Conservation (phyloP, 1,140 invertebrate species). For the roundworm (Caenorhabditis elegans) region DNA sequence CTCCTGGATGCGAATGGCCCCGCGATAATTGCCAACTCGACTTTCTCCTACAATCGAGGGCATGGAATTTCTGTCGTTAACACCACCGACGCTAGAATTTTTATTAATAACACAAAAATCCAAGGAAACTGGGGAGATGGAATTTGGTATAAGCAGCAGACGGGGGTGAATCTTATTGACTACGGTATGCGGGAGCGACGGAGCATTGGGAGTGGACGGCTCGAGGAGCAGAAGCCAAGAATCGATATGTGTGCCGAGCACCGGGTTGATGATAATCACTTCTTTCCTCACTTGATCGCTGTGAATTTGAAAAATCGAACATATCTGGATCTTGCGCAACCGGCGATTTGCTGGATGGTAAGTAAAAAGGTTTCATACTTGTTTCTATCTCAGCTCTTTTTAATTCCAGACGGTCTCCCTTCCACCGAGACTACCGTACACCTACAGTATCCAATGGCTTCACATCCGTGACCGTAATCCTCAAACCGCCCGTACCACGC, state of each 20-base stretch:
- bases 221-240: constrained; percentile 57
- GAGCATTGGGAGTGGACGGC: neutral
- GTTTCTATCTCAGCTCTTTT: neutral
- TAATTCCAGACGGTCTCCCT: constrained; percentile 51
- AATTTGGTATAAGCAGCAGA: constrained; percentile 59
- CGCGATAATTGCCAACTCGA: constrained; percentile 63
- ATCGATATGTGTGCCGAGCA: constrained; percentile 60
- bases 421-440: constrained; percentile 58
- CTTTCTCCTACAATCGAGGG: constrained; percentile 58
- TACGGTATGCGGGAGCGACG: constrained; percentile 43
- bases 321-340: constrained; percentile 50
- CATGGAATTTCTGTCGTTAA: constrained; percentile 64
- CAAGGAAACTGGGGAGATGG: constrained; percentile 63
- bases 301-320: constrained; percentile 61
- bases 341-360: constrained; percentile 60
- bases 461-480: constrained; percentile 34
- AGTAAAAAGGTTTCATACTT: constrained; percentile 10
- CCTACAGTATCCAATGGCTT: constrained; percentile 64
- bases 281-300: constrained; percentile 61
- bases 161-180: constrained; percentile 34
- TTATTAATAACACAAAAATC: constrained; percentile 59
- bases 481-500: constrained; percentile 38
- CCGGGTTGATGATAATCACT: constrained; percentile 46
- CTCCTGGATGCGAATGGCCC: constrained; percentile 58
- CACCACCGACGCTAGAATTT: constrained; percentile 60